Base-by-base conservation (phyloP, 2,888 invertebrate genomes). In the Cosmorhoe ocellata region DNA sequence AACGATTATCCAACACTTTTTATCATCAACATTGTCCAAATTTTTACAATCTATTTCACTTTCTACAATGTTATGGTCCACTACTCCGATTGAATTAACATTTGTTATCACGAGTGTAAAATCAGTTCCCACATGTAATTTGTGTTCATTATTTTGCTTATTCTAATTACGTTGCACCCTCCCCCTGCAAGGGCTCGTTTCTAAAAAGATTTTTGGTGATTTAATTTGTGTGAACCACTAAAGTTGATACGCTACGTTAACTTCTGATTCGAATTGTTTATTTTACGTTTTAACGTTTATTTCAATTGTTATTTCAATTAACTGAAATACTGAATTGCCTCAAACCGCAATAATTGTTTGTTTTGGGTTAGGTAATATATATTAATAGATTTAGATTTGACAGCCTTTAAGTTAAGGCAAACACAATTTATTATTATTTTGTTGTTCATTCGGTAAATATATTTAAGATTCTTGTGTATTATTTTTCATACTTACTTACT, bases 181-280 rank as follows among this genome's bases (percentile, higher is more conserved):
- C 79, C 82, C 74, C 73, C 76, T 70, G 59, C 64, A 50, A 63
- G 64, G 69, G 66, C 64, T 64, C 70, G 66, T 65, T 42, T 63
- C 56, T 65, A 63, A 71, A 78, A 74, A 58, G 69, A 67, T 79
- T 75, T 82, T 84, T 72, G 79, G 43, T 82, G 69, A 78, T 79
- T 79, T 76, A 77, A 78, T 81, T 79, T 84, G 84, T 90, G 89
- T 83, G 90, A 89, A 89, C 89, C 76, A 64, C 67, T 66, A 61
- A 56, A 56, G 66, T 59, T 60, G 76, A 63, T 61, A 81, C 78
- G 81, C 62, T 70, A 65, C 75, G 71, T 27, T 71, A 72, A 51
- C 50, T 70, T 69, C 59, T 56, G 64, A 71, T 67, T 71, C 64
- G 64, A 61, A 61, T 74, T 73, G 71, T 78, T 77, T 69, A 66